Base-by-base conservation (phyloP, 2,113 vertebrate genomes). In the Macroglossus sobrinus region DNA sequence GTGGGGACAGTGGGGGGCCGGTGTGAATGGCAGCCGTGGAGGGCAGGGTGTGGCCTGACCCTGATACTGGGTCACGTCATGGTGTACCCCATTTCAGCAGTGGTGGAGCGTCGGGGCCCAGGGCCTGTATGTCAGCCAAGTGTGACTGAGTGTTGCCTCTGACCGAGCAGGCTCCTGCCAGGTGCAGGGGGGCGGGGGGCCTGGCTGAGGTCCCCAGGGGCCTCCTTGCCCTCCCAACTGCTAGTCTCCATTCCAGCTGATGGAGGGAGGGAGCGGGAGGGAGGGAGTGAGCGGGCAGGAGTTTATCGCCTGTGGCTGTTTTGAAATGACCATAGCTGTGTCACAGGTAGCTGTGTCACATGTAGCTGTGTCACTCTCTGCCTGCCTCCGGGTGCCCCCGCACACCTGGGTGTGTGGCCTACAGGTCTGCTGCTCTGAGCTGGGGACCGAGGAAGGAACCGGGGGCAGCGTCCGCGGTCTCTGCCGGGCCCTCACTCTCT, bases 381-480 rank as follows among this genome's bases (percentile, higher is more conserved):
- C 15, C 33, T 75, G 89, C 64, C 26, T 30, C 55, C 15, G 7
- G 7, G 0, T 4, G 21, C 59, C 28, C 45, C 11, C 0, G 4
- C 10, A 53, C 40, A 9, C 18, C 2, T 10, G 45, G 30, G 38
- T 22, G 66, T 38, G 72, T 38, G 72, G 61, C 19, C 43, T 16
- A 53, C 33, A 38, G 84, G 5, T 18, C 63, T 38, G 61, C 18
- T n/a, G n/a, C 5, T 0, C 24, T 7, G 5, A 45, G 22, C 21
- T 0, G 0, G 3, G 45, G 12, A 47, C 45, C 14, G 2, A 47
- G 45, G 11, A 47, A 14, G 1, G n/a, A 8, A 80, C 5, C n/a
- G 63, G 26, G 79, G 15, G 15, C 2, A 21, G 33, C 4, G 61
- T 28, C 4, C 0, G 8, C 21, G 0, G 13, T 28, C 9, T 40